Base-by-base conservation (phyloP, 2,113 vertebrate genomes). In the Nothobranchius kuhntae region DNA sequence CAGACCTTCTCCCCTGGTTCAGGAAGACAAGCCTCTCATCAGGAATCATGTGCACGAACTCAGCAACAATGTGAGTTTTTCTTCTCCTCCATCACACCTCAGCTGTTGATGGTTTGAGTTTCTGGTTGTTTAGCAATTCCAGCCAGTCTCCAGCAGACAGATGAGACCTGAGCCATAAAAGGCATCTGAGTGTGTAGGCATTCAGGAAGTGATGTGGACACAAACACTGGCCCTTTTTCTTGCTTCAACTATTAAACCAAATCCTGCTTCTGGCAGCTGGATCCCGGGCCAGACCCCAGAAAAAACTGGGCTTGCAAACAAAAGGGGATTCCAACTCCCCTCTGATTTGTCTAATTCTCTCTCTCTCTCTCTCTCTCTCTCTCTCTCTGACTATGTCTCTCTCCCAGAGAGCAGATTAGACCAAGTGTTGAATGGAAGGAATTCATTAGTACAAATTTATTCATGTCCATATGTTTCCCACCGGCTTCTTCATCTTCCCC, bases 391-490 rank as follows among this genome's bases (percentile, higher is more conserved):
- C 62, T 80, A 59, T 62, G 64, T 77, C 61, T 75, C 83, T 88
- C 64, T 77, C 42, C 77, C 77, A 69, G 62, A 71, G 86, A 91
- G 87, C 65, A 80, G 92, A 91, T 93, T 92, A 92, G 89, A 87
- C 63, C 81, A 92, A 89, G 91, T 90, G 90, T 87, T 91, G 87
- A 83, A 88, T 87, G 86, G 89, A 88, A 84, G 86, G 79, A 68
- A 66, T 91, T 87, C 75, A 91, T 93, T 92, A 91, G 78, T 83
- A 91, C 91, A 88, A 91, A 93, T 92, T 84, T 92, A 92, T 93
- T 91, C 91, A 90, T 78, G 80, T 77, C 86, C 86, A 89, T 91
- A 88, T 92, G 91, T 84, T 82, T 81, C 58, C 79, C 75, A 61
- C 66, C 17, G 55, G 45, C 58, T 69, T 73, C 48, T 71, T 70